These are phyloP conservation scores for Nothobranchius kuhntae DNA, from an alignment of 2,113 vertebrate genomes.

Conservation along the genomic window DNA sequence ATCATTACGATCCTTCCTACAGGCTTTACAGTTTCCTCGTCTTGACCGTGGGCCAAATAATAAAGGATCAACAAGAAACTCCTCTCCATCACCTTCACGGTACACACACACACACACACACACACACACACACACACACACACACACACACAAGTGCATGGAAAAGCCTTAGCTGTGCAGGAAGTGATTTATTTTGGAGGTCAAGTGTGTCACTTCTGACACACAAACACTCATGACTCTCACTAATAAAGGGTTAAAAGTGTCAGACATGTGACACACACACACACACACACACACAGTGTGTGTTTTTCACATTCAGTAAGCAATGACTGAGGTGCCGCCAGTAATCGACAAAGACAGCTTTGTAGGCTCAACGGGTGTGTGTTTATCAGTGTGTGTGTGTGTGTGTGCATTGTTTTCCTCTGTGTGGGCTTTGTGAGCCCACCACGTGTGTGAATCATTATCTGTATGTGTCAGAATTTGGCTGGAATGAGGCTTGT, in stretches of 20 bases:
- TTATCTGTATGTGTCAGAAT: constrained; percentile 67
- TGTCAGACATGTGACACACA: constrained; percentile 56
- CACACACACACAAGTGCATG: constrained; percentile 31
- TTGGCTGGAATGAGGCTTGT: constrained; percentile 61
- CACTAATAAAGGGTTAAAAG: constrained; percentile 53
- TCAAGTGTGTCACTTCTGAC: constrained; percentile 43
- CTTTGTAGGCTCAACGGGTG: constrained; percentile 65
- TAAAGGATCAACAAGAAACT: constrained; percentile 80
- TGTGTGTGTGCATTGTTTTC: constrained; percentile 40
- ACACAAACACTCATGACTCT: constrained; percentile 41
- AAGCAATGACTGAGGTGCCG: constrained; percentile 51
- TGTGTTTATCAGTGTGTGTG: constrained; percentile 25
- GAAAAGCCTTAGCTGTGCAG: constrained; percentile 38
- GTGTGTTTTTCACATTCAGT: constrained; percentile 66
- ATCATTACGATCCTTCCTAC: constrained; percentile 27
- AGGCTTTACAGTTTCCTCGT: constrained; percentile 26
- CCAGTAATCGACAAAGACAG: constrained; percentile 73
- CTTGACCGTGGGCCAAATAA: constrained; percentile 63
- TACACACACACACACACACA: constrained; percentile 72
- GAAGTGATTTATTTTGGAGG: constrained; percentile 45
- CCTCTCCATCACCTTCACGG: constrained; percentile 70
- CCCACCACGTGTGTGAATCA: constrained; percentile 76
- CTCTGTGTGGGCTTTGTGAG: constrained; percentile 70
- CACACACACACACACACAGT: constrained; percentile 37
- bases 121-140: constrained; percentile 72